A percentile compares a stretch with the other conserved stretches of the same genome.
Conservation (phyloP, 35 echinoderm and acorn worm species). For the Amphiura filiformis region DNA sequence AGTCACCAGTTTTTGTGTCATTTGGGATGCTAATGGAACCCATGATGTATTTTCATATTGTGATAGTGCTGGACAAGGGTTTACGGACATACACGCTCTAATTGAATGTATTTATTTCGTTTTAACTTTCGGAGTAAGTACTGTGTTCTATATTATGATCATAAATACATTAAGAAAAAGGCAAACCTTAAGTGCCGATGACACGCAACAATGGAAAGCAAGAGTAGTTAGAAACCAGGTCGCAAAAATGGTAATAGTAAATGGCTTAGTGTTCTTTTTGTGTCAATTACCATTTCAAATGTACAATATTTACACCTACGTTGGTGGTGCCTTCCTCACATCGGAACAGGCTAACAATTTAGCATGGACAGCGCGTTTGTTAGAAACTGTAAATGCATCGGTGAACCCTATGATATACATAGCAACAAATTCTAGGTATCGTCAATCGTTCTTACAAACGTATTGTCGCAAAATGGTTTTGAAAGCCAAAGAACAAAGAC, state of each 20-base stretch:
- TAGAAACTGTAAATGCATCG: background rate
- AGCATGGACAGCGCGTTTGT: background rate
- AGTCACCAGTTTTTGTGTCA: background rate
- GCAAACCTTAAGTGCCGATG: background rate
- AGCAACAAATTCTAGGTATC: background rate
- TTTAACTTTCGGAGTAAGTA: background rate
- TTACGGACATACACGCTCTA: background rate
- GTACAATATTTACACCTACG: background rate
- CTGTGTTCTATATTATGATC: background rate
- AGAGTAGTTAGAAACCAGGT: background rate
- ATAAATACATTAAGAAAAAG: background rate
- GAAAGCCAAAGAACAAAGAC: too few species aligned
- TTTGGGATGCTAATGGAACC: background rate
- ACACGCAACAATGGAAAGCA: background rate
- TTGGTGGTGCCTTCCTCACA: background rate
- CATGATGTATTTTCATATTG: background rate
- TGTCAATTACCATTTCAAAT: background rate
- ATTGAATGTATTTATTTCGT: background rate
- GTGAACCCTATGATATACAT: background rate
- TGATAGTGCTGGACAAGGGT: background rate
- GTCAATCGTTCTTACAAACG: background rate
- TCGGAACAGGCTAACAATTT: background rate
- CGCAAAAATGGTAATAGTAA: background rate
- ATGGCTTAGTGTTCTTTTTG: background rate
- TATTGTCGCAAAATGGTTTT: too few species aligned